Evolutionary conservation across 2,888 invertebrate species (phyloP).

Genomic region (Temnothorax rugatulus): DNA sequence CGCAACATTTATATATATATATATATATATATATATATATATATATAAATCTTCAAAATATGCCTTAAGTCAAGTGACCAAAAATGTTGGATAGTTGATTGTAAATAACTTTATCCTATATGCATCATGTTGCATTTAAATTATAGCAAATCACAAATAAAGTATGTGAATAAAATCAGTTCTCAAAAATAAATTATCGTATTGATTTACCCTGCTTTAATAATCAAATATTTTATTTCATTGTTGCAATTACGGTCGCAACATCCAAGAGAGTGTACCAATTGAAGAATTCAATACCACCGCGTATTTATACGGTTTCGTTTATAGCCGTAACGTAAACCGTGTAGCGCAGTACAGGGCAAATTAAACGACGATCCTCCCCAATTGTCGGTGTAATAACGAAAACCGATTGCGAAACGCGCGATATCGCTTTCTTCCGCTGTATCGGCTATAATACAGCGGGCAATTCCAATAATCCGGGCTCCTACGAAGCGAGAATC

Average conservation of each 20-base stretch:
- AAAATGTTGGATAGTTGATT: too few species aligned
- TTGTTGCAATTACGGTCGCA: background rate
- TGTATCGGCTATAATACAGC: constrained; percentile 32
- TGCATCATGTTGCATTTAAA: background rate
- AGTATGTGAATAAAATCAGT: background rate
- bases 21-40: too few species aligned
- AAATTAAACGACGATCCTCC: constrained; percentile 30
- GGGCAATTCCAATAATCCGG: constrained; percentile 61
- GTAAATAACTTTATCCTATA: background rate
- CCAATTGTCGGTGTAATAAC: constrained; percentile 40
- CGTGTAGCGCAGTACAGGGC: constrained; percentile 62
- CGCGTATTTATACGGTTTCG: constrained; percentile 5
- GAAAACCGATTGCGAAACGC: constrained; percentile 56
- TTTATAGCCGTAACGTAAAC: constrained; percentile 66
- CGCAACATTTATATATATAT: too few species aligned
- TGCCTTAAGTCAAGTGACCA: too few species aligned
- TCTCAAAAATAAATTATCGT: background rate
- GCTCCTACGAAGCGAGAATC: constrained; percentile 42
- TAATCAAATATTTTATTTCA: constrained; percentile 6
- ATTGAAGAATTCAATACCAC: background rate
- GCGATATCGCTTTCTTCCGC: constrained; percentile 41
- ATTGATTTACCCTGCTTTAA: background rate
- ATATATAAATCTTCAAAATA: too few species aligned
- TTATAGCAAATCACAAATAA: background rate
- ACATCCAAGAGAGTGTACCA: background rate